These are phyloP conservation scores for Paedocypris micromegethes DNA, from an alignment of 2,797 vertebrate genomes.

Conservation along the genomic window DNA sequence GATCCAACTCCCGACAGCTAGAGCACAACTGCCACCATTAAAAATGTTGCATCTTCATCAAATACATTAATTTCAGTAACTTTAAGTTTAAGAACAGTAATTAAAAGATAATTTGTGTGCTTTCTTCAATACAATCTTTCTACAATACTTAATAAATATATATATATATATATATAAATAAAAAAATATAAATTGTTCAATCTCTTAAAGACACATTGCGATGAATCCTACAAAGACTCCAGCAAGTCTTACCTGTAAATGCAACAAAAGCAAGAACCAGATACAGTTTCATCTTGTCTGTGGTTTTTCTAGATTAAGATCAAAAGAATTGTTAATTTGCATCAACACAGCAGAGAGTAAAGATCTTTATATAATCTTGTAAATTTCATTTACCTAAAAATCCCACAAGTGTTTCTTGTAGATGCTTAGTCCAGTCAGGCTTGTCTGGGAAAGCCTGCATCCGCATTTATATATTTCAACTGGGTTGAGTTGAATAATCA, in stretches of 20 bases:
- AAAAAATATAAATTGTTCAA: too few species aligned
- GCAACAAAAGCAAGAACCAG: conserved; percentile 56
- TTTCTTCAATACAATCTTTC: too few species aligned
- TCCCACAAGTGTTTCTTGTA: neutral
- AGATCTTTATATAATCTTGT: neutral
- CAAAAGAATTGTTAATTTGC: neutral
- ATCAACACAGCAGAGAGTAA: neutral
- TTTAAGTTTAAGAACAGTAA: too few species aligned
- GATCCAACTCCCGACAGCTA: too few species aligned
- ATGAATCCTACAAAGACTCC: neutral
- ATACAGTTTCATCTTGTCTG: conserved; percentile 62
- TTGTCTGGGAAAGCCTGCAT: conserved; percentile 31
- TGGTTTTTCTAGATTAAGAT: conserved; percentile 47
- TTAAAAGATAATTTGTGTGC: too few species aligned
- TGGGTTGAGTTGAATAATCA: conserved; percentile 49
- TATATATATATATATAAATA: too few species aligned
- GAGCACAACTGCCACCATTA: too few species aligned
- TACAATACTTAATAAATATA: too few species aligned
- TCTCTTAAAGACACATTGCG: too few species aligned
- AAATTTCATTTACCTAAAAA: conserved; percentile 7
- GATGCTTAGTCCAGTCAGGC: conserved; percentile 34
- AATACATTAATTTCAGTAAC: too few species aligned
- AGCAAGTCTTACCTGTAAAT: conserved; percentile 60
- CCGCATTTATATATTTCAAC: conserved; percentile 57
- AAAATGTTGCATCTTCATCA: too few species aligned